These are phyloP conservation scores for Chrysopa pallens DNA, from an alignment of 1,140 invertebrate genomes.

Conservation along the genomic window DNA sequence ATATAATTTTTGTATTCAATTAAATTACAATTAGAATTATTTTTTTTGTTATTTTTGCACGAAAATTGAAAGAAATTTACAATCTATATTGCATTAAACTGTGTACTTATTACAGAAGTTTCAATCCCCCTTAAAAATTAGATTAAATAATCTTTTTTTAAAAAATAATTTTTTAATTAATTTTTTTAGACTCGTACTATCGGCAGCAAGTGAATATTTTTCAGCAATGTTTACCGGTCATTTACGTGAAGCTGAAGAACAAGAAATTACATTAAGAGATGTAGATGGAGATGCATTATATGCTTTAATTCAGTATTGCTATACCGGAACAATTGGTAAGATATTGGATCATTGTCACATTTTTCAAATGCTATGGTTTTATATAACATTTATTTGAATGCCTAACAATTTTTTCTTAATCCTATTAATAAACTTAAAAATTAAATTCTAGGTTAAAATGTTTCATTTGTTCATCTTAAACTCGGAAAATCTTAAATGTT, in stretches of 20 bases:
- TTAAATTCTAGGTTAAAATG: not conserved
- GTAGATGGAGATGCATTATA: slow-evolving; percentile 71
- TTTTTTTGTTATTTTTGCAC: too few species aligned
- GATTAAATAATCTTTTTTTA: not conserved
- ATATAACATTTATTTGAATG: too few species aligned
- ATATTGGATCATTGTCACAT: not conserved
- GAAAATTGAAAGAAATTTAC: too few species aligned
- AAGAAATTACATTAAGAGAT: slow-evolving; percentile 65
- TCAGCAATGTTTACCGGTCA: slow-evolving; percentile 86
- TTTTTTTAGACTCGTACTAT: slow-evolving; percentile 51
- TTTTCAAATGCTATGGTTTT: too few species aligned
- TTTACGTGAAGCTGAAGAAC: slow-evolving; percentile 64
- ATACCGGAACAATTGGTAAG: slow-evolving; percentile 51
- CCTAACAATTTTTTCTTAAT: too few species aligned
- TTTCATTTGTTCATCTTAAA: too few species aligned
- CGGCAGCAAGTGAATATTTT: slow-evolving; percentile 86
- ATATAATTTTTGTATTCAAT: too few species aligned
- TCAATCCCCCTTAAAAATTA: not conserved
- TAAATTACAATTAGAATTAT: too few species aligned
- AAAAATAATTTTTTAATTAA: not conserved
- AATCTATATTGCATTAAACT: too few species aligned
- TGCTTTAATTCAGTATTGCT: slow-evolving; percentile 72
- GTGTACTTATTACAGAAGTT: too few species aligned
- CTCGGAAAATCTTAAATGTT: too few species aligned
- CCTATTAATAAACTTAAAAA: too few species aligned